These are phyloP conservation scores for Theristicus caerulescens DNA, from an alignment of 2,113 vertebrate species.

Conservation along the genomic window DNA sequence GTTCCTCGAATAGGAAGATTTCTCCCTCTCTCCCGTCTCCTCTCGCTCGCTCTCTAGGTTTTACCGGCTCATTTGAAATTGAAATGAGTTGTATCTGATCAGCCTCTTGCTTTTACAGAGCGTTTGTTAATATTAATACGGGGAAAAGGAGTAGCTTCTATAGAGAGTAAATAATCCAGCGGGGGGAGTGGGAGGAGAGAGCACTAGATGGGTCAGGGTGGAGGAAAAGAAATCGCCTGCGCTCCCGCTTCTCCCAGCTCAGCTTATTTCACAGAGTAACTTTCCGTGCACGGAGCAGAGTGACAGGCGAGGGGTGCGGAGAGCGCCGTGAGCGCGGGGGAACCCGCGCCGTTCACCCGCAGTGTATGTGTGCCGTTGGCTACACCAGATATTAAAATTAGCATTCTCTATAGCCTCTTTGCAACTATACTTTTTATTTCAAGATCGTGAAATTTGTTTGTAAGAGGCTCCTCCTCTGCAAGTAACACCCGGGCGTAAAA, in stretches of 20 bases:
- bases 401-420: accelerated
- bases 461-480: not conserved
- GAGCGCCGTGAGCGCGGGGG: not conserved
- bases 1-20: not conserved
- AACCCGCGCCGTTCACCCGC: not conserved
- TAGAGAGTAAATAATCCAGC: conserved; percentile 50
- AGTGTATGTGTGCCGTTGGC: accelerated
- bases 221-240: not conserved
- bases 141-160: conserved; percentile 36
- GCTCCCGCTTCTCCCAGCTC: not conserved
- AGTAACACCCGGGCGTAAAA: not conserved
- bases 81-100: conserved; percentile 66
- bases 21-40: conserved; percentile 27
- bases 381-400: accelerated
- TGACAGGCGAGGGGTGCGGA: not conserved
- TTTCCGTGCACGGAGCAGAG: not conserved
- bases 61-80: conserved; percentile 68
- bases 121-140: conserved; percentile 67
- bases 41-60: conserved; percentile 44
- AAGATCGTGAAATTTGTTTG: not conserved
- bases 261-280: not conserved
- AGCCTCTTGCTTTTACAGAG: conserved; percentile 41
- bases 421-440: not conserved
- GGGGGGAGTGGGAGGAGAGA: conserved; percentile 26
- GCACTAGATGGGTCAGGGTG: not conserved